Percentiles rank a stretch among this genome's conserved stretches.
Conservation (phyloP, 2,797 vertebrate species). For the Helostoma temminkii region DNA sequence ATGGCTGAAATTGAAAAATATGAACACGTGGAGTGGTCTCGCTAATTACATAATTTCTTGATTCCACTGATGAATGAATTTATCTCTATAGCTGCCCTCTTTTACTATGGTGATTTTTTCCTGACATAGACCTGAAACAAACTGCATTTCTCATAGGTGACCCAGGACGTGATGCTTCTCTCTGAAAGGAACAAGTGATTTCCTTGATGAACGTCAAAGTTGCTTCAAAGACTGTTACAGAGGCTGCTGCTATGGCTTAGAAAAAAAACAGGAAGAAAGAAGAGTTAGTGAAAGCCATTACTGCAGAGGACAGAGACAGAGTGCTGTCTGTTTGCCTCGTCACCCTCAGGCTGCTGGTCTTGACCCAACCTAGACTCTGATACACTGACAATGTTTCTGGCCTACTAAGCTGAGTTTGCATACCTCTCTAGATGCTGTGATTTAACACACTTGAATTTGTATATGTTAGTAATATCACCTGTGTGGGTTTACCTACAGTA, state of each 20-base stretch:
- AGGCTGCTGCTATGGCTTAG: slow-evolving; percentile 11
- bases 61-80: slow-evolving; percentile 39
- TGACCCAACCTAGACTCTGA: too few species aligned
- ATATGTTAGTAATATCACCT: too few species aligned
- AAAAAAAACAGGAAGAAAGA: neutral
- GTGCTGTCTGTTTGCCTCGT: too few species aligned
- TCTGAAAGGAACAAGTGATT: slow-evolving; percentile 28
- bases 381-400: too few species aligned
- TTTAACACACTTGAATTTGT: too few species aligned
- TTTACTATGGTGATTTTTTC: slow-evolving; percentile 20
- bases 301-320: neutral
- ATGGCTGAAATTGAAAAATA: slow-evolving; percentile 55
- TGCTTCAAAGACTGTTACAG: neutral
- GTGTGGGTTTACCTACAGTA: too few species aligned
- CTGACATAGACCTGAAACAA: neutral
- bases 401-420: too few species aligned
- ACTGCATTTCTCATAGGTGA: neutral
- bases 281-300: neutral
- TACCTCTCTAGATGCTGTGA: too few species aligned
- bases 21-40: slow-evolving; percentile 48
- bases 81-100: slow-evolving; percentile 15
- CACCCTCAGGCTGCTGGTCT: too few species aligned
- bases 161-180: slow-evolving; percentile 6
- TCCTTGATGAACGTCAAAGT: slow-evolving; percentile 23
- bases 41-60: slow-evolving; percentile 55